phyloP scores from a whole-genome alignment of 2,888 invertebrate species.

The Meiosimyza decipiens region DNA sequence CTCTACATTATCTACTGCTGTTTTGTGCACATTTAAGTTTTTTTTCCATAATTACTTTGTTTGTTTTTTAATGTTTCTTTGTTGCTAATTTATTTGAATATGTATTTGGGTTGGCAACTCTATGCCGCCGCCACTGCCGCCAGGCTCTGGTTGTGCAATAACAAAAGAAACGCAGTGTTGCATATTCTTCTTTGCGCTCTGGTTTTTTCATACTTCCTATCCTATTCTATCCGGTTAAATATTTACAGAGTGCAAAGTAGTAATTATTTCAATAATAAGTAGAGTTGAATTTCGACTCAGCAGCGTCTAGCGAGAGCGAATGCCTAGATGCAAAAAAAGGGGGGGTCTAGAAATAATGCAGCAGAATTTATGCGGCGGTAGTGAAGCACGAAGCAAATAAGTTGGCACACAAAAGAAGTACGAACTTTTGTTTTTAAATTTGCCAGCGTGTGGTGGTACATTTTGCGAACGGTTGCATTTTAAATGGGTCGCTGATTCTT shows the following conservation, averaged over 20 bases:
- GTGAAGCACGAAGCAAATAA: no score
- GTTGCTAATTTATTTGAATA: conserved; percentile 31
- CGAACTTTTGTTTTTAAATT: no score
- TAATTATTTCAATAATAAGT: conserved; percentile 29
- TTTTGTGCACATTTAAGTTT: not conserved
- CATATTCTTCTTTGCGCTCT: no score
- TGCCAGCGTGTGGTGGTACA: no score
- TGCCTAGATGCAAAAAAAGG: no score
- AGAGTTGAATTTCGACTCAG: not conserved
- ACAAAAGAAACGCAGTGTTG: not conserved
- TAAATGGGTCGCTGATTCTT: no score
- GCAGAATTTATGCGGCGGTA: no score
- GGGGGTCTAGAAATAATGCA: no score
- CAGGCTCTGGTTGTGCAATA: no score
- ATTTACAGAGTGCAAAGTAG: conserved; percentile 22
- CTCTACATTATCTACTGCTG: no score
- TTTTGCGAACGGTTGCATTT: no score
- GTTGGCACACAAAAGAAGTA: no score
- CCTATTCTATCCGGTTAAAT: not conserved
- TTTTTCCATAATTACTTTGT: conserved; percentile 28
- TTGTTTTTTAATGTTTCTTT: not conserved
- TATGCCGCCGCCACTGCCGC: not conserved
- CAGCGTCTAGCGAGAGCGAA: not conserved
- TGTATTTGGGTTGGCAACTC: conserved; percentile 30
- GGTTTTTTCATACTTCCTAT: not conserved